Evolutionary conservation across 2,888 invertebrate species (phyloP).

Genomic region (Priocnemis perturbator): DNA sequence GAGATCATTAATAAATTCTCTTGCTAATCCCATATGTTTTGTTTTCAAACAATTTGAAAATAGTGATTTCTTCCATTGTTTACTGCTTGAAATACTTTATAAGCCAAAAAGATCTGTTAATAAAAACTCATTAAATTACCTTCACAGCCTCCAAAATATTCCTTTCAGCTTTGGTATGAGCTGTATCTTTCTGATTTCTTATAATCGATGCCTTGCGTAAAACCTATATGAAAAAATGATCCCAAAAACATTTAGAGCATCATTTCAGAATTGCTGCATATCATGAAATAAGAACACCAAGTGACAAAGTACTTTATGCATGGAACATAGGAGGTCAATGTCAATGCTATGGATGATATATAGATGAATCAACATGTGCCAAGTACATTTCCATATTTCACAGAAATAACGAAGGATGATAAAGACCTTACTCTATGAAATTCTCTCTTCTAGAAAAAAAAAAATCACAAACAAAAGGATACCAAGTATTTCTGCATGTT

Average conservation of each 20-base stretch:
- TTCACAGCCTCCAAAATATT: constrained; percentile 86
- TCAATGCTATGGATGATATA: no score
- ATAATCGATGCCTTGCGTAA: constrained; percentile 84
- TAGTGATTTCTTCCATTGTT: constrained; percentile 2
- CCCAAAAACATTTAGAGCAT: background rate
- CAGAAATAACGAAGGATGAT: no score
- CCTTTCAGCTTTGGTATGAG: constrained; percentile 86
- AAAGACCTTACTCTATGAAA: no score
- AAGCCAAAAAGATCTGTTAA: background rate
- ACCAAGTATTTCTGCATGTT: background rate
- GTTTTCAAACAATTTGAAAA: background rate
- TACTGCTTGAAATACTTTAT: background rate
- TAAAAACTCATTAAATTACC: constrained; percentile 49
- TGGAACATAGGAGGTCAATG: background rate
- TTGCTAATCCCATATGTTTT: no score
- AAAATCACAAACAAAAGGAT: constrained; percentile 1
- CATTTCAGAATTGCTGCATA: background rate
- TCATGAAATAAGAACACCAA: background rate
- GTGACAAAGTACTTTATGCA: background rate
- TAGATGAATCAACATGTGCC: no score
- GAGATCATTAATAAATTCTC: no score
- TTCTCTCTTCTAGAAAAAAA: background rate
- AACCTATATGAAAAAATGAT: constrained; percentile 65
- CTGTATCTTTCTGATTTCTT: constrained; percentile 86
- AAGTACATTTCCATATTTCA: no score